A percentile compares a stretch with the other conserved stretches of the same genome.
These are phyloP conservation scores for Trematomus loennbergii DNA, from an alignment of 2,113 vertebrate genomes.

Conservation along the genomic window DNA sequence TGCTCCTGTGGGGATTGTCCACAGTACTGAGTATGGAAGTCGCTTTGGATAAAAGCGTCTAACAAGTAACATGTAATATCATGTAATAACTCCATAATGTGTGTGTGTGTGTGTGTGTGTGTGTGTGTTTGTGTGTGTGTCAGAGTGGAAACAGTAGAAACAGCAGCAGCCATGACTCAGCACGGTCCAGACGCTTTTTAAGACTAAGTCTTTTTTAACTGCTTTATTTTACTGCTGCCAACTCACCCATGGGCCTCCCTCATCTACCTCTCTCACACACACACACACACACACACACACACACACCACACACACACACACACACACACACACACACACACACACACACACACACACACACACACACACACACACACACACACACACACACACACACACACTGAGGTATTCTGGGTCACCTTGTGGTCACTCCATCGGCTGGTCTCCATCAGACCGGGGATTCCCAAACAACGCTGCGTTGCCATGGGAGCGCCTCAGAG, in stretches of 20 bases:
- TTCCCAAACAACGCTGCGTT: constrained; percentile 55
- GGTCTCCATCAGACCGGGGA: constrained; percentile 31
- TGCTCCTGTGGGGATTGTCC: no score
- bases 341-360: no score
- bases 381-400: not conserved
- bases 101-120: no score
- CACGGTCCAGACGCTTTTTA: not conserved
- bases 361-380: no score
- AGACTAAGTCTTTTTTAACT: not conserved
- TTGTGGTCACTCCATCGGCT: not conserved
- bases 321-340: no score
- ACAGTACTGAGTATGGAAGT: no score
- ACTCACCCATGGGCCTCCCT: not conserved
- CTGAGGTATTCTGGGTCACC: constrained; percentile 12
- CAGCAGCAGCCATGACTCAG: constrained; percentile 20
- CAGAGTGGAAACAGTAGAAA: not conserved
- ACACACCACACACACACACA: not conserved
- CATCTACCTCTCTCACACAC: no score
- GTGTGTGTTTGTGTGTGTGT: constrained; percentile 18
- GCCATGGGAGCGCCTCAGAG: constrained; percentile 19
- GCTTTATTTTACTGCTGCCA: not conserved
- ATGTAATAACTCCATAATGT: no score
- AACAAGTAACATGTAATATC: no score
- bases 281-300: not conserved
- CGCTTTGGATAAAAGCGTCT: no score